phyloP scores from a whole-genome alignment of 2,888 invertebrate genomes.

The Saturnia pavonia region DNA sequence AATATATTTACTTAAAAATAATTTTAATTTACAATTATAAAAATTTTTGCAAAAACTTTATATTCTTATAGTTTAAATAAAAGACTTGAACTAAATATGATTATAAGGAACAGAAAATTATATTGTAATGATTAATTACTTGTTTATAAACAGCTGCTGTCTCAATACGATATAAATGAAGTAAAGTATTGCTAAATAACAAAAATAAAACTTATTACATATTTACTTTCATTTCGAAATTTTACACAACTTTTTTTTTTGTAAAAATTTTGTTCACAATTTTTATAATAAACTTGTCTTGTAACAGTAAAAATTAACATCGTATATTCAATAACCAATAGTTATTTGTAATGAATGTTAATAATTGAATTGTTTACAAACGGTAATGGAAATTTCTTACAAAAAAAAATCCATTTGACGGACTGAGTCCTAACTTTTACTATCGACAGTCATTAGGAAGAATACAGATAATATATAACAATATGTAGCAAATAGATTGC shows the following conservation, averaged over 20 bases:
- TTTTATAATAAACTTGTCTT: background rate
- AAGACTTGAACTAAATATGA: background rate
- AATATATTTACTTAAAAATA: background rate
- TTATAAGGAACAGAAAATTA: background rate
- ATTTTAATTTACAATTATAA: background rate
- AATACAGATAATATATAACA: slow-evolving; percentile 58
- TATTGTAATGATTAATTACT: background rate
- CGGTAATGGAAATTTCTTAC: background rate
- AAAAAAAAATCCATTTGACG: background rate
- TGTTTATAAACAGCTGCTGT: background rate
- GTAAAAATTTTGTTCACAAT: background rate
- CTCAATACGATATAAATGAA: slow-evolving; percentile 31
- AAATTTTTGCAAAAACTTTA: background rate
- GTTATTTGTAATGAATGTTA: background rate
- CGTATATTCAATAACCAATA: background rate
- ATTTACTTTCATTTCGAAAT: slow-evolving; percentile 37
- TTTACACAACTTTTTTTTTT: background rate
- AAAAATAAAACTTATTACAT: slow-evolving; percentile 1
- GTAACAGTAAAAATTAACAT: background rate
- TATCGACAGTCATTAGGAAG: slow-evolving; percentile 54
- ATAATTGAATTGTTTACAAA: background rate
- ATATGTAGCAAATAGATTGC: slow-evolving; percentile 51
- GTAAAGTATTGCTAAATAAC: slow-evolving; percentile 25
- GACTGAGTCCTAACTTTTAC: slow-evolving; percentile 24
- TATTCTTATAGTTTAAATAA: background rate